Conservation (phyloP, 1,140 invertebrate species). For the Rhynchophorus ferrugineus region DNA sequence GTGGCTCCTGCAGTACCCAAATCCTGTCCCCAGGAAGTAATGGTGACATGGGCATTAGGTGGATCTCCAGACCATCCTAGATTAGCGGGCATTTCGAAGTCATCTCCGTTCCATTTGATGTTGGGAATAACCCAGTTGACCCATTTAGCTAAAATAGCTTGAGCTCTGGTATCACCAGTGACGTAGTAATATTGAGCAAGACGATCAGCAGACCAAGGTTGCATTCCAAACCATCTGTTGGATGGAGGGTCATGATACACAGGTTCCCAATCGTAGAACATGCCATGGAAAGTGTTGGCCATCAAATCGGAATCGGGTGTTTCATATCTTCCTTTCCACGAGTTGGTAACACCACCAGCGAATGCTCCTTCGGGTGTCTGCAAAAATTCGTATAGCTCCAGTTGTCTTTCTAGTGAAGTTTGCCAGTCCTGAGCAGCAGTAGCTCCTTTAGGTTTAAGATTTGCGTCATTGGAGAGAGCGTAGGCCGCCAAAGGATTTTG, state of each 20-base stretch:
- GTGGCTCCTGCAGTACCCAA: conserved; percentile 20
- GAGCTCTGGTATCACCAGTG: conserved; percentile 16
- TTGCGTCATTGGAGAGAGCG: conserved; percentile 11
- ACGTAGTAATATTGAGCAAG: conserved; percentile 25
- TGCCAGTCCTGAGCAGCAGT: conserved; percentile 20
- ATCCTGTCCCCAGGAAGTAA: conserved; percentile 12
- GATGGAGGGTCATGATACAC: conserved; percentile 23
- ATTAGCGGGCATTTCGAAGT: conserved; percentile 19
- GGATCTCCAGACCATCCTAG: conserved; percentile 17
- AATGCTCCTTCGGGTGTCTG: conserved; percentile 23
- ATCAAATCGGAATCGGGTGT: conserved; percentile 14
- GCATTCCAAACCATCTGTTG: conserved; percentile 25
- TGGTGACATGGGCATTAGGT: conserved; percentile 19
- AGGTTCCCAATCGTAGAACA: conserved; percentile 26
- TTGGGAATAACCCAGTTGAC: conserved; percentile 14
- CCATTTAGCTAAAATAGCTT: conserved; percentile 22
- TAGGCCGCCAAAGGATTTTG: conserved; percentile 23
- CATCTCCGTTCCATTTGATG: conserved; percentile 12
- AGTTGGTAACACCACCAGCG: conserved; percentile 23
- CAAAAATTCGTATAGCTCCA: conserved; percentile 22
- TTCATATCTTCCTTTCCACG: conserved; percentile 23
- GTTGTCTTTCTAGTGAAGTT: conserved; percentile 21
- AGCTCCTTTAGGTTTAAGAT: conserved; percentile 19
- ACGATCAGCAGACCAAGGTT: conserved; percentile 24
- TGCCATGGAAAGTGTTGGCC: conserved; percentile 18